Evolutionary conservation across 2,113 vertebrate genomes (phyloP).

Genomic region (Ceyx cyanopectus): DNA sequence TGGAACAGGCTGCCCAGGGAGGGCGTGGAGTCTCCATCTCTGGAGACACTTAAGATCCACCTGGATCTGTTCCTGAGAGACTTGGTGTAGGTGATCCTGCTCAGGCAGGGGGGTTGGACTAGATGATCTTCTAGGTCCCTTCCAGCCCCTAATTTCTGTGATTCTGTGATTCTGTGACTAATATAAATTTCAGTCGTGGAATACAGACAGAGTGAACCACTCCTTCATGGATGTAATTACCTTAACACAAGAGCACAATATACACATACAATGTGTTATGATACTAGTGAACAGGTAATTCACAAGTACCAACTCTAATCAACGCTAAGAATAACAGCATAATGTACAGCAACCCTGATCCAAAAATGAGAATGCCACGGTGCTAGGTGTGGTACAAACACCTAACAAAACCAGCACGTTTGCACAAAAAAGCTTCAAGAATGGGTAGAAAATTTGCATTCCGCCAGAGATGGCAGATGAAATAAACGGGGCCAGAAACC

Average conservation of each 20-base stretch:
- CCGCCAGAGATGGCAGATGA: not conserved
- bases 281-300: not conserved
- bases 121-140: too few relatives aligned
- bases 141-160: too few relatives aligned
- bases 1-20: too few relatives aligned
- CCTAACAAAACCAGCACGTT: not conserved
- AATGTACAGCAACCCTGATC: not conserved
- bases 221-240: not conserved
- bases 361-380: not conserved
- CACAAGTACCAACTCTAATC: not conserved
- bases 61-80: too few relatives aligned
- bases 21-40: too few relatives aligned
- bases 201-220: not conserved
- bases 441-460: not conserved
- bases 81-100: too few relatives aligned
- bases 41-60: too few relatives aligned
- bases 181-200: not conserved
- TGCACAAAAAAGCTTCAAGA: not conserved
- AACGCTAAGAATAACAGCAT: not conserved
- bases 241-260: not conserved
- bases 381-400: not conserved
- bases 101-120: too few relatives aligned
- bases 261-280: not conserved
- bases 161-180: too few relatives aligned
- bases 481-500: not conserved